Conservation (phyloP, 2,797 vertebrate genomes). For the Orestias chungarensis region DNA sequence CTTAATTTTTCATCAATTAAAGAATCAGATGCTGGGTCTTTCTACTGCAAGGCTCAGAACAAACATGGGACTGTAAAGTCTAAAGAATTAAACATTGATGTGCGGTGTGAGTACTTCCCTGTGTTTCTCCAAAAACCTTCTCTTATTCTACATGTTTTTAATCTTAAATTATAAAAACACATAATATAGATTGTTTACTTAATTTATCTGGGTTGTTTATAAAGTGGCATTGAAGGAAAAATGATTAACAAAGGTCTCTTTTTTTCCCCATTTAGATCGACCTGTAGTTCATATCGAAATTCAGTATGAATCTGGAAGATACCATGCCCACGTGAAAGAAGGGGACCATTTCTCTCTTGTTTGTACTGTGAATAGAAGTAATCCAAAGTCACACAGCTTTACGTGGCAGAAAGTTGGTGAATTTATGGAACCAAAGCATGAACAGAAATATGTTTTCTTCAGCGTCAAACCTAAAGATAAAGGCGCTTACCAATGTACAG, state of each 20-base stretch:
- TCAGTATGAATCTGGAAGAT: accelerated
- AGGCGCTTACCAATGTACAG: constrained; percentile 42
- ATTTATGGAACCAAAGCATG: accelerated
- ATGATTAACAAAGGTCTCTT: not conserved
- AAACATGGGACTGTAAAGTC: accelerated
- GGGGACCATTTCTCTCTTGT: constrained; percentile 18
- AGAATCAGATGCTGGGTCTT: constrained; percentile 37
- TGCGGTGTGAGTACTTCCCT: constrained; percentile 66
- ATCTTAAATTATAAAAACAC: not conserved
- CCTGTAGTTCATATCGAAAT: constrained; percentile 44
- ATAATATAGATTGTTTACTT: too few relatives aligned
- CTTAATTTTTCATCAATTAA: not conserved
- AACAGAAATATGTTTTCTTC: accelerated
- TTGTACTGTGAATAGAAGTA: constrained; percentile 45
- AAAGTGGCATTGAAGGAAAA: not conserved
- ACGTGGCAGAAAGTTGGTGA: not conserved
- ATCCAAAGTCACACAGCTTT: accelerated
- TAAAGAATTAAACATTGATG: not conserved
- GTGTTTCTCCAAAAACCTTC: not conserved
- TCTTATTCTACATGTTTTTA: not conserved
- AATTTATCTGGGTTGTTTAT: not conserved
- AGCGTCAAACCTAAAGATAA: not conserved
- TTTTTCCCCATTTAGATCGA: constrained; percentile 58
- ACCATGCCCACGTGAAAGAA: accelerated
- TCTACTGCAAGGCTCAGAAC: constrained; percentile 59